phyloP scores from a whole-genome alignment of 1,140 invertebrate species.

The Zaprionus vittiger region DNA sequence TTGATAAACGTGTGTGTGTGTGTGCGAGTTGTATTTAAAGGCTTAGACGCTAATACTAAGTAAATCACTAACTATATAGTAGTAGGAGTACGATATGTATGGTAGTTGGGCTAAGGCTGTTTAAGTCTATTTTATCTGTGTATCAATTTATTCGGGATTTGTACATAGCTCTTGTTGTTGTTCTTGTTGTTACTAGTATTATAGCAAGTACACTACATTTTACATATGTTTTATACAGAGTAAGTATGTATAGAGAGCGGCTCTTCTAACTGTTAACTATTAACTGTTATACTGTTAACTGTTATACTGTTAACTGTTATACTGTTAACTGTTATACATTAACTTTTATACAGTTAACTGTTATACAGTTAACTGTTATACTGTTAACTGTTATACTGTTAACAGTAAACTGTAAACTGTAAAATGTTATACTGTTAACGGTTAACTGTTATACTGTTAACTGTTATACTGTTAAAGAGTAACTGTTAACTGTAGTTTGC shows the following conservation, averaged over 20 bases:
- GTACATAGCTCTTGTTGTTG: conserved; percentile 27
- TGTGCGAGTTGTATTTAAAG: conserved; percentile 32
- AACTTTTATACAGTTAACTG: no score
- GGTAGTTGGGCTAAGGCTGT: conserved; percentile 17
- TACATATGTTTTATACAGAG: conserved; percentile 27
- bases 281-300: neutral
- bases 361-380: no score
- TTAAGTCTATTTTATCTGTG: conserved; percentile 28
- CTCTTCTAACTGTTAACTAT: conserved; percentile 20
- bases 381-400: no score
- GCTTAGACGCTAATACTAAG: conserved; percentile 47
- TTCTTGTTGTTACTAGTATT: neutral
- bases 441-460: neutral
- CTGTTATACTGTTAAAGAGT: neutral
- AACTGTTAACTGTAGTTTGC: conserved; percentile 1
- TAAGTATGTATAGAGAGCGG: conserved; percentile 12
- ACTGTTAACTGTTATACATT: no score
- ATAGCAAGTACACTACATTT: conserved; percentile 20
- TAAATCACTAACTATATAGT: conserved; percentile 36
- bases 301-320: neutral
- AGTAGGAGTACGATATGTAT: neutral
- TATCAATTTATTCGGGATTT: conserved; percentile 27
- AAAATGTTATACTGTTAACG: no score
- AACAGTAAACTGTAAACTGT: no score
- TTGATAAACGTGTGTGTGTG: conserved; percentile 2